A percentile compares a stretch with the other conserved stretches of the same genome.
Conservation (phyloP, 2,888 invertebrate species). For the Spisula subtruncata region DNA sequence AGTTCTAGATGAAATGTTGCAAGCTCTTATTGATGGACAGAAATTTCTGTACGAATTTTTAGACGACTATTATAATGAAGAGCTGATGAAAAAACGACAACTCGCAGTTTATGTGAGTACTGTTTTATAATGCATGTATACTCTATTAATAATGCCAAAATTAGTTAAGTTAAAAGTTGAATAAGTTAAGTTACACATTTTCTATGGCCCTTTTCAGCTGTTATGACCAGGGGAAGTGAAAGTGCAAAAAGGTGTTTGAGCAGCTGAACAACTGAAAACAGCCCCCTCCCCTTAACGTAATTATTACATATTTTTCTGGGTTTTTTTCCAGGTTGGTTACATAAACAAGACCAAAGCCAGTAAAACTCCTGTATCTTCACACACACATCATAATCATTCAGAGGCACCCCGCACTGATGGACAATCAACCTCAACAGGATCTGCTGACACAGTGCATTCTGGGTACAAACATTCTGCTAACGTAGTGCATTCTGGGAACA, state of each 20-base stretch:
- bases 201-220: too few relatives aligned
- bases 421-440: not conserved
- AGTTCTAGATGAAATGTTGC: conserved; percentile 36
- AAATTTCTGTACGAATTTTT: conserved; percentile 58
- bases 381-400: not conserved
- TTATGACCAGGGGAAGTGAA: too few relatives aligned
- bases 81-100: conserved; percentile 61
- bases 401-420: not conserved
- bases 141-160: not conserved
- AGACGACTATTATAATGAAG: conserved; percentile 67
- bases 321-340: not conserved
- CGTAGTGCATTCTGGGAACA: not conserved
- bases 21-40: conserved; percentile 58
- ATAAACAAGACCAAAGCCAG: conserved; percentile 4
- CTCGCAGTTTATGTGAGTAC: conserved; percentile 62
- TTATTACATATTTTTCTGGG: too few relatives aligned
- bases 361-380: not conserved
- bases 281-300: too few relatives aligned
- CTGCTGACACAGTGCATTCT: not conserved
- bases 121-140: too few relatives aligned
- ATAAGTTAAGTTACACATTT: too few relatives aligned
- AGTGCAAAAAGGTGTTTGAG: too few relatives aligned
- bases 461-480: too few relatives aligned
- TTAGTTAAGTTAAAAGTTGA: too few relatives aligned
- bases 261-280: too few relatives aligned